Evolutionary conservation across 2,888 invertebrate genomes (phyloP).

Genomic region (Hirtodrosophila alboralis): DNA sequence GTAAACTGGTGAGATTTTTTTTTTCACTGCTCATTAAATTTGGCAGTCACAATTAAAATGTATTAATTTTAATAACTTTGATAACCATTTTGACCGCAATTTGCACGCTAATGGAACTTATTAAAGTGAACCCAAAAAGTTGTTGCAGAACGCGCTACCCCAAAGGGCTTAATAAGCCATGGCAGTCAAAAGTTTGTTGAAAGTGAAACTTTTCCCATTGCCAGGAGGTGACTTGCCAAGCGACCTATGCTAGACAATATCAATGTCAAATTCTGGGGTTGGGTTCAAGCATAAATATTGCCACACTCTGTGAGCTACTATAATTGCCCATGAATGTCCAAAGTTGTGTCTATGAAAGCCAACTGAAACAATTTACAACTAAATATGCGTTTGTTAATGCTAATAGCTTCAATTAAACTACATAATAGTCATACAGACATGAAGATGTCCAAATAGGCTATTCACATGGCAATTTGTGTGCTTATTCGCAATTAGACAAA

Average conservation of each 20-base stretch:
- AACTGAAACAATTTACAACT: constrained; percentile 49
- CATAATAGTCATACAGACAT: constrained; percentile 19
- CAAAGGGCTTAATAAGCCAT: constrained; percentile 58
- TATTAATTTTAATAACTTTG: constrained; percentile 44
- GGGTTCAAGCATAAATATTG: constrained; percentile 12
- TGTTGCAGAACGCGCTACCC: constrained; percentile 6
- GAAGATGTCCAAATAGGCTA: constrained; percentile 19
- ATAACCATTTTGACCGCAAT: constrained; percentile 47
- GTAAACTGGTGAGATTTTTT: background rate
- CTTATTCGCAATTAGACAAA: constrained; percentile 43
- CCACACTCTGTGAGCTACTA: constrained; percentile 17
- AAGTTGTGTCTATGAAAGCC: constrained; percentile 13
- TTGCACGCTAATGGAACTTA: constrained; percentile 61
- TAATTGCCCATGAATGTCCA: constrained; percentile 10
- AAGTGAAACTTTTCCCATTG: constrained; percentile 37
- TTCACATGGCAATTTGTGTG: constrained; percentile 53
- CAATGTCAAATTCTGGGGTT: constrained; percentile 1
- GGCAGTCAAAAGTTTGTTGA: constrained; percentile 28
- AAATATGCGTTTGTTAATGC: constrained; percentile 50
- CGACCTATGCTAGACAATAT: constrained; percentile 1
- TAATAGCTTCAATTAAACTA: constrained; percentile 56
- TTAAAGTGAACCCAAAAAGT: constrained; percentile 39
- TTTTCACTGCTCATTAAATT: constrained; percentile 20
- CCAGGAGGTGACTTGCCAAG: constrained; percentile 18
- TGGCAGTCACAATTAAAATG: constrained; percentile 10